Evolutionary conservation across 2,113 vertebrate species (phyloP).

Genomic region (Mobula birostris): DNA sequence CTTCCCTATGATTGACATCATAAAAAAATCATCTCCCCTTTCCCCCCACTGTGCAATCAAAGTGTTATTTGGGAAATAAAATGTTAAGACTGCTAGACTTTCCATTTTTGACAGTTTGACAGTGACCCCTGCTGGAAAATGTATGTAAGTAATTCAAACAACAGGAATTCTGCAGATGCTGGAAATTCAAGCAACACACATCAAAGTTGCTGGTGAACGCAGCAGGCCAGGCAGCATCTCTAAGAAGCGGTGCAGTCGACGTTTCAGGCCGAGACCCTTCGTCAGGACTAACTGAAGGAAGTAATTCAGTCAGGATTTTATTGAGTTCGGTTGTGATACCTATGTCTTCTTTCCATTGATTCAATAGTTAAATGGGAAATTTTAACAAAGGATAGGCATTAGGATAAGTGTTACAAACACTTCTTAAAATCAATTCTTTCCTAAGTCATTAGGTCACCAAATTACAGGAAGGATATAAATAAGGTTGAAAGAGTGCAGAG

Average conservation of each 20-base stretch:
- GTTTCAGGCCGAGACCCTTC: no score
- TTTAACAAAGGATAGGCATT: background rate
- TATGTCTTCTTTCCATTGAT: background rate
- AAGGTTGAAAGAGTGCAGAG: no score
- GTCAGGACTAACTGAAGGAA: no score
- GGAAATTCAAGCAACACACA: no score
- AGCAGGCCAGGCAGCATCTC: no score
- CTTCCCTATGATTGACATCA: background rate
- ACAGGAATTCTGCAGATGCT: no score
- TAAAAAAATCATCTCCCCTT: background rate
- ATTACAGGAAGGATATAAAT: no score
- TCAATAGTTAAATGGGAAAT: background rate
- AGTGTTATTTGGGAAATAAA: background rate
- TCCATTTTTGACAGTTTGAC: background rate
- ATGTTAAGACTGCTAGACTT: no score
- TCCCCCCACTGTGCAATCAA: background rate
- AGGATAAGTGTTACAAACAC: background rate
- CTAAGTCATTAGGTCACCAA: background rate
- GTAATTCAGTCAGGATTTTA: background rate
- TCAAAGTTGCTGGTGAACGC: no score
- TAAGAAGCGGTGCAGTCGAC: no score
- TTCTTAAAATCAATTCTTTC: background rate
- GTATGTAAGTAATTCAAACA: background rate
- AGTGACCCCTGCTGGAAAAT: conserved; percentile 15
- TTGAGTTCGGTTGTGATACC: background rate